phyloP scores from a whole-genome alignment of 2,113 vertebrate species.

The Pygoscelis adeliae region DNA sequence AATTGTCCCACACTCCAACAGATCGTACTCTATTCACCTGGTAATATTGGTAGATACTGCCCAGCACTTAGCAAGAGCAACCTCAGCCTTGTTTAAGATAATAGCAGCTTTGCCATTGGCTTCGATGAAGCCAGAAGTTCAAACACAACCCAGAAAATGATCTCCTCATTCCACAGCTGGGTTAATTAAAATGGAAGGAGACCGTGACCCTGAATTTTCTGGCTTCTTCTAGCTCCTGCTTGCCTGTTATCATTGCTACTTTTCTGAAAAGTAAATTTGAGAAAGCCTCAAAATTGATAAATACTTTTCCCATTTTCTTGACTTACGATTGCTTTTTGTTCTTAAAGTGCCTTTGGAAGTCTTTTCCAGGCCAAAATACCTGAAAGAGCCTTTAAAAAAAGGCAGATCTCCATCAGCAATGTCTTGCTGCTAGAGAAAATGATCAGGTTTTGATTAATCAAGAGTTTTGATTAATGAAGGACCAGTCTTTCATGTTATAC shows the following conservation, averaged over 20 bases:
- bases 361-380: background rate
- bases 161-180: background rate
- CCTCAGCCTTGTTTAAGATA: background rate
- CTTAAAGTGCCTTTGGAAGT: background rate
- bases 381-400: background rate
- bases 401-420: background rate
- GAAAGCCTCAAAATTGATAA: background rate
- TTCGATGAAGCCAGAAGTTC: background rate
- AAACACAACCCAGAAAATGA: background rate
- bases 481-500: background rate
- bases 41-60: background rate
- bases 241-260: background rate
- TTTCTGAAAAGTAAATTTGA: background rate
- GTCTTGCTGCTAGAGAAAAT: background rate
- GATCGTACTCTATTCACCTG: background rate
- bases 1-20: background rate
- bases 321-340: background rate
- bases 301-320: background rate
- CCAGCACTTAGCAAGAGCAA: background rate
- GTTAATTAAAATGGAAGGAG: background rate
- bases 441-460: slow-evolving; percentile 16
- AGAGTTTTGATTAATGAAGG: slow-evolving; percentile 49
- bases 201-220: background rate
- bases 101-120: background rate
- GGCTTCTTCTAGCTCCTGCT: background rate